Evolutionary conservation across 2,113 vertebrate genomes (phyloP).

Genomic region (Hoplias malabaricus): DNA sequence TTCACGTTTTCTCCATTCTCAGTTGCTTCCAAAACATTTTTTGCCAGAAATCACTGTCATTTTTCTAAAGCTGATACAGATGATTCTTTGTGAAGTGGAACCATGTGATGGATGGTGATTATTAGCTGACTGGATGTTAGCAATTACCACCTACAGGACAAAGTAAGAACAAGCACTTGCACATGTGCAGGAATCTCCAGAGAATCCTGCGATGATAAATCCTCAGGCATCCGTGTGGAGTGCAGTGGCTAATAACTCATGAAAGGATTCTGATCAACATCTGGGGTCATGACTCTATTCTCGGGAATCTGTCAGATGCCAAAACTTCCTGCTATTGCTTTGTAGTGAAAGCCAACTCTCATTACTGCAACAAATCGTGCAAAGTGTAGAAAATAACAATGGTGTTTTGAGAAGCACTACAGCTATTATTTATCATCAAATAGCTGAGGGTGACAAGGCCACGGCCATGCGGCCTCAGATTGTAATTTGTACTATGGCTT

Average conservation of each 20-base stretch:
- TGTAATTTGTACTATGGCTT: neutral
- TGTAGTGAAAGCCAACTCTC: constrained; percentile 31
- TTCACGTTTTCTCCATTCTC: neutral
- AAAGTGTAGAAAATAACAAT: constrained; percentile 39
- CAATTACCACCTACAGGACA: constrained; percentile 32
- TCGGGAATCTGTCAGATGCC: constrained; percentile 33
- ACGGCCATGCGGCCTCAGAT: neutral
- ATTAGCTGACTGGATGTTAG: constrained; percentile 37
- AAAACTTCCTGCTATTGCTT: constrained; percentile 46
- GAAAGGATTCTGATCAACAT: constrained; percentile 34
- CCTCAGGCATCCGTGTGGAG: constrained; percentile 12
- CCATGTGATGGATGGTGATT: constrained; percentile 34
- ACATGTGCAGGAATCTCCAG: constrained; percentile 19
- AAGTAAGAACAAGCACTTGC: constrained; percentile 15
- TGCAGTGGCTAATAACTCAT: constrained; percentile 32
- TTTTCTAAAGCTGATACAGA: constrained; percentile 30
- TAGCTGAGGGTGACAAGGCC: constrained; percentile 4
- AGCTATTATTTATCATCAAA: constrained; percentile 2
- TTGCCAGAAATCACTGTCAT: constrained; percentile 6
- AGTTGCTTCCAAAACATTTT: constrained; percentile 6
- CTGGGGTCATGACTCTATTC: constrained; percentile 39
- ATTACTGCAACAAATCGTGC: constrained; percentile 33
- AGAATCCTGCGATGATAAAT: constrained; percentile 34
- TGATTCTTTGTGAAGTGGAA: constrained; percentile 24
- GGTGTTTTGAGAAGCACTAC: constrained; percentile 16